A percentile compares a stretch with the other conserved stretches of the same genome.
phyloP scores from a whole-genome alignment of 2,113 vertebrate genomes.

The Dipodomys spectabilis region DNA sequence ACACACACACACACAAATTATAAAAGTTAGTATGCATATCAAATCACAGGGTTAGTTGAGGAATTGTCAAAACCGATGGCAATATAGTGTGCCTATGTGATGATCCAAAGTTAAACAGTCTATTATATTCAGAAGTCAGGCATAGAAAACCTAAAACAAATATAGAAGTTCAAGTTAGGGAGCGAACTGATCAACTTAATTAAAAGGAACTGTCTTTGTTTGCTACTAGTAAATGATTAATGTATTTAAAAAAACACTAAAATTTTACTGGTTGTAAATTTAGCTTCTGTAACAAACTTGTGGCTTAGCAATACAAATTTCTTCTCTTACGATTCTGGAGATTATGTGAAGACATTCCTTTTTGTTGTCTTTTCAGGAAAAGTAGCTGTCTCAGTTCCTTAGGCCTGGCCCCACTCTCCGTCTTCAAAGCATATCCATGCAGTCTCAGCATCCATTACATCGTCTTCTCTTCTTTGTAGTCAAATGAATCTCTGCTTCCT shows the following conservation, averaged over 20 bases:
- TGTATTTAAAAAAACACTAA: neutral
- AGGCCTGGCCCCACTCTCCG: neutral
- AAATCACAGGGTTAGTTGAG: neutral
- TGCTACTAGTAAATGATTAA: conserved; percentile 23
- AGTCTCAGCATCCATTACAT: neutral
- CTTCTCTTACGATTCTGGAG: neutral
- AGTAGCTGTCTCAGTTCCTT: neutral
- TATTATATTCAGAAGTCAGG: conserved; percentile 4
- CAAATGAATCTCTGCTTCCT: neutral
- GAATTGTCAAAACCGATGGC: neutral
- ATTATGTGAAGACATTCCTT: neutral
- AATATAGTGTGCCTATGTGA: neutral
- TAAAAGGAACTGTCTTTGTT: conserved; percentile 2
- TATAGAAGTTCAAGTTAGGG: conserved; percentile 27
- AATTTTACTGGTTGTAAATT: neutral
- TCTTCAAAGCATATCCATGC: neutral
- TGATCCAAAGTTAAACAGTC: neutral
- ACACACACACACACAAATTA: too few species aligned
- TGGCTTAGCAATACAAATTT: neutral
- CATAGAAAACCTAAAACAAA: neutral
- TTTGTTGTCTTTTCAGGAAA: neutral
- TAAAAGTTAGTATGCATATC: conserved; percentile 36
- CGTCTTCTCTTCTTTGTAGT: neutral
- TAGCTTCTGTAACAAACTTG: neutral
- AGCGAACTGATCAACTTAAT: neutral